Conservation (phyloP, 2,113 vertebrate genomes). For the Ammospiza nelsoni region DNA sequence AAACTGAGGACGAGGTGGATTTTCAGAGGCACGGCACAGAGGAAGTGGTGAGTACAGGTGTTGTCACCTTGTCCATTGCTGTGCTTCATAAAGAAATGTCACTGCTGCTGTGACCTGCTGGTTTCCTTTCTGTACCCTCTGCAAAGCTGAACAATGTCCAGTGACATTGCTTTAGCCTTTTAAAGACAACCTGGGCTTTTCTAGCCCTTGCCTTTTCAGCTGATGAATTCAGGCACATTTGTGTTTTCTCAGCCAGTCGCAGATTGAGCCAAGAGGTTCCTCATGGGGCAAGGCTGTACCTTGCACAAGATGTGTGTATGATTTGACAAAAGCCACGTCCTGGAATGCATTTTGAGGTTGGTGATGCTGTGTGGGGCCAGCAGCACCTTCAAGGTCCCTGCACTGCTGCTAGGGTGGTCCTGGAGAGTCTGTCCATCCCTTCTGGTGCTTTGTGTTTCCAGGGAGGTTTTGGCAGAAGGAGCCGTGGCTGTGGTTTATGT, state of each 20-base stretch:
- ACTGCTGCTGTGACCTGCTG: not conserved
- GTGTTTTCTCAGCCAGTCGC: not conserved
- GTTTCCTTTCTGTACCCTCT: not conserved
- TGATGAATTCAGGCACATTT: not conserved
- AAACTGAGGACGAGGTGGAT: conserved; percentile 73
- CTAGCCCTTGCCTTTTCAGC: not conserved
- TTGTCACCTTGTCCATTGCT: not conserved
- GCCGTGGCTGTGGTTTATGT: not conserved
- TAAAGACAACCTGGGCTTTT: not conserved
- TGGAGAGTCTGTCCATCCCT: not conserved
- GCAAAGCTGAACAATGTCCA: accelerated
- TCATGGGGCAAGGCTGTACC: not conserved
- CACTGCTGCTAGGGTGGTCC: accelerated
- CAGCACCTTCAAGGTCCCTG: not conserved
- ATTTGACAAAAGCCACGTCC: not conserved
- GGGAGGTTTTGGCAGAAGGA: not conserved
- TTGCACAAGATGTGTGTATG: not conserved
- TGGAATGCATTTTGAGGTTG: not conserved
- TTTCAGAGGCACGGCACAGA: not conserved
- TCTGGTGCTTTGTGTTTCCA: not conserved
- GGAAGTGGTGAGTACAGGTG: conserved; percentile 45
- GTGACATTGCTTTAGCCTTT: not conserved
- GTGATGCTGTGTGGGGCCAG: not conserved
- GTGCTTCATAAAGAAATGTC: not conserved
- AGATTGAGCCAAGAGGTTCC: not conserved